Percentiles rank a stretch among this genome's conserved stretches.
phyloP scores from a whole-genome alignment of 1,140 invertebrate species.

The Brachionus koreanus region DNA sequence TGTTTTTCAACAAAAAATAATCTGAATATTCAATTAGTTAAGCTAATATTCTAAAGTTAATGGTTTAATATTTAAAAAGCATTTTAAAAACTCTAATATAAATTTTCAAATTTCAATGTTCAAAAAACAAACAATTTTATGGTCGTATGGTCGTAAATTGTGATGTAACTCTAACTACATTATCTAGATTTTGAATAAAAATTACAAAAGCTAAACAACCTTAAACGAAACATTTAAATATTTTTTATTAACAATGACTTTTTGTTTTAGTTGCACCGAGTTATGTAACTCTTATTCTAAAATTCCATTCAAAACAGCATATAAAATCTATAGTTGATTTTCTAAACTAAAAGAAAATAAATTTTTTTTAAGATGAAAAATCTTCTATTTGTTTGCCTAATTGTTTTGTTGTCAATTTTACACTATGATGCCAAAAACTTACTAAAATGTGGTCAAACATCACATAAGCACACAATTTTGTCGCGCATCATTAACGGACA shows the following conservation, averaged over 20 bases:
- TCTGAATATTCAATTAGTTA: too few relatives aligned
- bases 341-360: background rate
- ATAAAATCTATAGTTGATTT: background rate
- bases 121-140: background rate
- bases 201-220: background rate
- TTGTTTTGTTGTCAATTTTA: background rate
- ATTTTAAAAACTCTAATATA: background rate
- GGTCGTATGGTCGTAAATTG: background rate
- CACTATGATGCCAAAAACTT: background rate
- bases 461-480: background rate
- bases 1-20: too few relatives aligned
- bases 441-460: background rate
- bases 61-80: too few relatives aligned
- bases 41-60: too few relatives aligned
- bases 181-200: background rate
- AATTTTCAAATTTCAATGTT: background rate
- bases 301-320: background rate
- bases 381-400: background rate
- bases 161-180: background rate
- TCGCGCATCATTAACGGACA: background rate
- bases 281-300: background rate
- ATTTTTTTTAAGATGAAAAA: background rate
- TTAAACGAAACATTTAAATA: background rate
- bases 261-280: background rate
- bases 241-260: background rate